These are phyloP conservation scores for Drosophila nigrodunni DNA, from an alignment of 1,140 invertebrate genomes.

Conservation along the genomic window DNA sequence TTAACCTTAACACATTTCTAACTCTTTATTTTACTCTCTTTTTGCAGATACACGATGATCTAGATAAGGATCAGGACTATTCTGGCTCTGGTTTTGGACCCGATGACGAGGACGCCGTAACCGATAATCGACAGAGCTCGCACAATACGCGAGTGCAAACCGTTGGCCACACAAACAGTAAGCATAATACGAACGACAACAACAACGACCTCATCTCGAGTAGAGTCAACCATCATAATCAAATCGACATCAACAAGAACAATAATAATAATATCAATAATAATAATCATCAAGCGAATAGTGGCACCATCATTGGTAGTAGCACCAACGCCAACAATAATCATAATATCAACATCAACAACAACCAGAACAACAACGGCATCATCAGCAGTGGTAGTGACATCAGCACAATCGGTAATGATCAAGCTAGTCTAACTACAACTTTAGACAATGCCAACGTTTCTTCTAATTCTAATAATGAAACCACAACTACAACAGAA, in stretches of 20 bases:
- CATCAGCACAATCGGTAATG: constrained; percentile 84
- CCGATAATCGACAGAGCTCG: constrained; percentile 67
- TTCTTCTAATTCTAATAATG: constrained; percentile 14
- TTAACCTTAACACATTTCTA: constrained; percentile 10
- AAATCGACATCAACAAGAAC: constrained; percentile 75
- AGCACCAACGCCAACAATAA: constrained; percentile 73
- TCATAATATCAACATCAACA: constrained; percentile 49
- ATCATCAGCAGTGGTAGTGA: constrained; percentile 82
- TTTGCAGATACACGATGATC: constrained; percentile 85
- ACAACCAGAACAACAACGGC: constrained; percentile 72
- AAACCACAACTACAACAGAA: constrained; percentile 31
- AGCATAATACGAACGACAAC: constrained; percentile 81
- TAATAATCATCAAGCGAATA: constrained; percentile 80
- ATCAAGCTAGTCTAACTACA: constrained; percentile 73
- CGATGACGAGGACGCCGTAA: constrained; percentile 87
- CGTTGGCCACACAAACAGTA: constrained; percentile 72
- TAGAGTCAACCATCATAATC: constrained; percentile 75
- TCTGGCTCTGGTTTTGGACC: constrained; percentile 90
- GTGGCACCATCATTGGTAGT: constrained; percentile 84
- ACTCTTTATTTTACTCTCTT: neutral
- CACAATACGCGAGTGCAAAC: constrained; percentile 64
- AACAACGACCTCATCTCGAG: constrained; percentile 75
- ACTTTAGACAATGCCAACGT: constrained; percentile 37
- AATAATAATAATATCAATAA: constrained; percentile 67
- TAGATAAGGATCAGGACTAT: constrained; percentile 88